These are phyloP conservation scores for Oreochromis mossambicus DNA, from an alignment of 2,797 vertebrate species.

Conservation along the genomic window DNA sequence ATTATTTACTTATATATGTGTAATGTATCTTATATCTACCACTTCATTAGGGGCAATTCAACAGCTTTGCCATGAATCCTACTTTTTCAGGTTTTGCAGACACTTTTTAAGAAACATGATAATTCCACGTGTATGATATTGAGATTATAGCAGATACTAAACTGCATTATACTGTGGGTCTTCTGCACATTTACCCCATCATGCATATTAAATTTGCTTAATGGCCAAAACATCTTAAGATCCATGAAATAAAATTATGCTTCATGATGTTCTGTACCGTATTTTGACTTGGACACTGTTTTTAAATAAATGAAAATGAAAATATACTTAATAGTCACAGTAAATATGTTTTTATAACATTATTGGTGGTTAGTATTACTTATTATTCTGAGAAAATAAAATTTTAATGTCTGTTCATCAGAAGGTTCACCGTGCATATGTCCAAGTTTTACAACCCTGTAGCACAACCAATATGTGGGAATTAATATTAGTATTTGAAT, in stretches of 20 bases:
- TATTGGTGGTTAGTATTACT: not conserved
- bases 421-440: not conserved
- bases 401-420: not conserved
- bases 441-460: not conserved
- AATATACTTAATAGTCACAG: not conserved
- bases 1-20: not conserved
- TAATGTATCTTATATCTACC: not conserved
- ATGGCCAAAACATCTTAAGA: not conserved
- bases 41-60: not conserved
- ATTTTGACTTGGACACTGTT: not conserved
- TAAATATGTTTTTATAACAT: not conserved
- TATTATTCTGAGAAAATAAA: not conserved
- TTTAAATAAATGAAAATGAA: not conserved
- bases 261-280: not conserved
- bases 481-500: not conserved
- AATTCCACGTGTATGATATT: not conserved
- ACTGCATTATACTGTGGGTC: not conserved
- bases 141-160: not conserved
- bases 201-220: not conserved
- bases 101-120: not conserved
- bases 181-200: not conserved
- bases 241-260: not conserved
- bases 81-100: not conserved
- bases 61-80: not conserved
- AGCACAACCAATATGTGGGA: not conserved